These are phyloP conservation scores for Melieria omissa DNA, from an alignment of 2,888 invertebrate species.

Conservation along the genomic window DNA sequence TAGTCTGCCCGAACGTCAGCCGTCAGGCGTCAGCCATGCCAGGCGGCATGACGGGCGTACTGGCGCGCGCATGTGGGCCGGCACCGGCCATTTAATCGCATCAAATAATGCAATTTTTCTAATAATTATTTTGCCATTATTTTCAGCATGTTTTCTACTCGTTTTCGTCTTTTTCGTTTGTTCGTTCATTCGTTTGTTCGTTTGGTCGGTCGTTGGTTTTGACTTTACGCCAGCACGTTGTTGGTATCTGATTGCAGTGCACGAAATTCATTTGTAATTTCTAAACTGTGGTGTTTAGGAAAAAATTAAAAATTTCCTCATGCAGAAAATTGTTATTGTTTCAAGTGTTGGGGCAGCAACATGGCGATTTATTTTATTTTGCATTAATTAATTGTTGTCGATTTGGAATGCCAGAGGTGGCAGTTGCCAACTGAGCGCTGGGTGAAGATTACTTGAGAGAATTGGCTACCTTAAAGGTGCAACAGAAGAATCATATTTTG, in stretches of 20 bases:
- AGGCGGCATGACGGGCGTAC: neutral
- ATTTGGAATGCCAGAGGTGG: too few species aligned
- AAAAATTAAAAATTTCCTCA: conserved; percentile 19
- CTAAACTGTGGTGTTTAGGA: conserved; percentile 1
- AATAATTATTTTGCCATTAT: conserved; percentile 31
- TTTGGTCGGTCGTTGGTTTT: conserved; percentile 29
- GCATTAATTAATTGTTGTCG: too few species aligned
- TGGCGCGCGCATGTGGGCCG: neutral
- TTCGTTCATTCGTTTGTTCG: conserved; percentile 23
- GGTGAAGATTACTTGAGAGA: too few species aligned
- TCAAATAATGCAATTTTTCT: conserved; percentile 29
- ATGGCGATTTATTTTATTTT: too few species aligned
- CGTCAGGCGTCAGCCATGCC: conserved; percentile 10
- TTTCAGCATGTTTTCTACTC: neutral
- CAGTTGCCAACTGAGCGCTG: too few species aligned
- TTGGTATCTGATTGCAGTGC: conserved; percentile 46
- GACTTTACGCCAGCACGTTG: conserved; percentile 31
- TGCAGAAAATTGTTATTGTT: conserved; percentile 4
- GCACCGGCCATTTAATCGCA: conserved; percentile 19
- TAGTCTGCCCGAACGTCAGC: conserved; percentile 23
- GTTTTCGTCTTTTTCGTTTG: conserved; percentile 8
- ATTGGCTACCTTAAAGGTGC: too few species aligned
- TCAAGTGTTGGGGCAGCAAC: neutral
- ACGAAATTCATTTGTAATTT: conserved; percentile 45
- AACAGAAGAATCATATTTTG: too few species aligned